These are phyloP conservation scores for Drosophila lacteicornis DNA, from an alignment of 1,140 invertebrate species.

Conservation along the genomic window DNA sequence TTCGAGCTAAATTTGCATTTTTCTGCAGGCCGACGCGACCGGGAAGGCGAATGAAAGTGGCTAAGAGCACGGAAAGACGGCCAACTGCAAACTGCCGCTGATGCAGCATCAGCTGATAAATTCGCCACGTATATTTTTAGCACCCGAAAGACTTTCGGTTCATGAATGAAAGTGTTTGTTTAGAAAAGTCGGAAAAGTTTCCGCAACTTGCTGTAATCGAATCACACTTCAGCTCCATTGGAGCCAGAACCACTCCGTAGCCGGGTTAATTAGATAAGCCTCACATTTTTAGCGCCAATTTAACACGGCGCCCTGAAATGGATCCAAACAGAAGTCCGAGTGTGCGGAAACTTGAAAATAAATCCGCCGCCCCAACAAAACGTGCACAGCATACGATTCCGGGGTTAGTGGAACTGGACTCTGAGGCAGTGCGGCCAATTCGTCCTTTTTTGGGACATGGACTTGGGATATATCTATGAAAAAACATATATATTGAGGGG, in stretches of 20 bases:
- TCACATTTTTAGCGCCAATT: slow-evolving; percentile 51
- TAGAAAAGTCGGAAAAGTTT: slow-evolving; percentile 1
- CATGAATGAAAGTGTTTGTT: slow-evolving; percentile 23
- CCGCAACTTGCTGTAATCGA: slow-evolving; percentile 27
- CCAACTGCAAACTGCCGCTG: slow-evolving; percentile 7
- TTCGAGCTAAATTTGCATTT: slow-evolving; percentile 41
- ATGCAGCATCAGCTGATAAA: slow-evolving; percentile 32
- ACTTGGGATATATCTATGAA: neutral
- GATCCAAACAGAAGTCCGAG: slow-evolving; percentile 5
- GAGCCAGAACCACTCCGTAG: slow-evolving; percentile 10
- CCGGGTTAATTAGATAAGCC: slow-evolving; percentile 44
- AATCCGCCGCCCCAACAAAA: slow-evolving; percentile 26
- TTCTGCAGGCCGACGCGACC: slow-evolving; percentile 23
- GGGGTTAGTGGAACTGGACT: slow-evolving; percentile 34
- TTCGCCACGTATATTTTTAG: slow-evolving; percentile 50
- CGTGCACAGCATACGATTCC: slow-evolving; percentile 36
- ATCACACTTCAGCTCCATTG: slow-evolving; percentile 23
- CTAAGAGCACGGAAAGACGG: slow-evolving; percentile 14
- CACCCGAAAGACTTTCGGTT: slow-evolving; percentile 2
- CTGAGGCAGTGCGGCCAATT: neutral
- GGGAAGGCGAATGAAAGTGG: slow-evolving; percentile 25
- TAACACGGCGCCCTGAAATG: slow-evolving; percentile 16
- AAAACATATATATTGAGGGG: neutral
- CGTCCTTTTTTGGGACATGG: neutral
- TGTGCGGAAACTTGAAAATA: slow-evolving; percentile 38